phyloP scores from a whole-genome alignment of 2,797 vertebrate genomes.

The Hirundo rustica region DNA sequence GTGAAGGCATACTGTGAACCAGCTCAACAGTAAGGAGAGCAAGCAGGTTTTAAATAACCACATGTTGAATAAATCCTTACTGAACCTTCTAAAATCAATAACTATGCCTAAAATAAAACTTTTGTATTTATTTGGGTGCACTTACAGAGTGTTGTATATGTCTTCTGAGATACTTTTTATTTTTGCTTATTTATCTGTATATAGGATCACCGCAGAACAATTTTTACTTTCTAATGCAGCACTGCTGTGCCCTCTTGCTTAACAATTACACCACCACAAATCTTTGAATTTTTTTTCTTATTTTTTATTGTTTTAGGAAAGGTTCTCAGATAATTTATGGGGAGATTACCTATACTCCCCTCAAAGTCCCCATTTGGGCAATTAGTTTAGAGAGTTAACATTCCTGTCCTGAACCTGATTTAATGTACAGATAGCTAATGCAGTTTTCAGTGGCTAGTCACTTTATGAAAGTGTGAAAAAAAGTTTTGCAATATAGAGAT shows the following conservation, averaged over 20 bases:
- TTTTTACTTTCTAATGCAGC: not conserved
- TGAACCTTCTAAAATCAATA: not conserved
- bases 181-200: not conserved
- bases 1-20: not conserved
- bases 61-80: not conserved
- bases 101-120: not conserved
- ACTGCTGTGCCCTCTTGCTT: not conserved
- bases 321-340: not conserved
- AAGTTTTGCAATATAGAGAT: not conserved
- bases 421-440: not conserved
- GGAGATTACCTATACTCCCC: not conserved
- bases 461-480: not conserved
- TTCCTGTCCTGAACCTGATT: not conserved
- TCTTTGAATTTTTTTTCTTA: not conserved
- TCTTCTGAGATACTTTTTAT: not conserved
- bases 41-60: not conserved
- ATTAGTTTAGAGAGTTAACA: not conserved
- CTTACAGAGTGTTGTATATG: not conserved
- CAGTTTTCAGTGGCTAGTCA: not conserved
- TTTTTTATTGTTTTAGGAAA: not conserved
- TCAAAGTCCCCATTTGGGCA: not conserved
- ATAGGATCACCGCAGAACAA: not conserved
- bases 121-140: not conserved
- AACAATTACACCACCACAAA: not conserved
- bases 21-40: not conserved